These are phyloP conservation scores for Pelobates cultripes DNA, from an alignment of 2,797 vertebrate species.

Conservation along the genomic window DNA sequence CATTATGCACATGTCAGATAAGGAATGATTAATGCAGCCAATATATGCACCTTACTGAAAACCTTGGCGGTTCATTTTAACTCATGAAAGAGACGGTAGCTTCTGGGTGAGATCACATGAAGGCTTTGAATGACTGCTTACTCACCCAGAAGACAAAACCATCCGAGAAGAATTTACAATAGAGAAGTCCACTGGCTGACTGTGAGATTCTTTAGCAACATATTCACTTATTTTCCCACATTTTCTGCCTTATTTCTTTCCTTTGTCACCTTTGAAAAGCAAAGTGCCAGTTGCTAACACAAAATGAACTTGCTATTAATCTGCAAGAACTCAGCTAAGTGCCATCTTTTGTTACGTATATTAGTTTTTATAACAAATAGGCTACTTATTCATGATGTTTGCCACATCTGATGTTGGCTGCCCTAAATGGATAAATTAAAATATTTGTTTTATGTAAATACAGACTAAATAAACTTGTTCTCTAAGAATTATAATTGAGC, in stretches of 20 bases:
- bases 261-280: neutral
- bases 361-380: neutral
- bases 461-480: too few relatives aligned
- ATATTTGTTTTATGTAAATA: too few relatives aligned
- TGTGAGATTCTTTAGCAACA: conserved; percentile 22
- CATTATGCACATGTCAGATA: conserved; percentile 56
- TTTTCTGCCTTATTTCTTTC: conserved; percentile 2
- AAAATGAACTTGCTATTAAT: neutral
- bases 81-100: conserved; percentile 29
- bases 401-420: too few relatives aligned
- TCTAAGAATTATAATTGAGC: too few relatives aligned
- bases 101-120: conserved; percentile 33
- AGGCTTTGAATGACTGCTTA: conserved; percentile 46
- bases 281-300: neutral
- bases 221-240: neutral
- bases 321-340: neutral
- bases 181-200: conserved; percentile 8
- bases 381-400: too few relatives aligned
- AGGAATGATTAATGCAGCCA: conserved; percentile 54
- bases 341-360: neutral
- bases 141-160: conserved; percentile 43
- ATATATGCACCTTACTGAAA: conserved; percentile 26
- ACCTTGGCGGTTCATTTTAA: conserved; percentile 25
- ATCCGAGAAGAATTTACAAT: conserved; percentile 19
- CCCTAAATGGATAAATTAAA: too few relatives aligned